Evolutionary conservation across 2,888 invertebrate species (phyloP).

Genomic region (Chloroclysta siterata): DNA sequence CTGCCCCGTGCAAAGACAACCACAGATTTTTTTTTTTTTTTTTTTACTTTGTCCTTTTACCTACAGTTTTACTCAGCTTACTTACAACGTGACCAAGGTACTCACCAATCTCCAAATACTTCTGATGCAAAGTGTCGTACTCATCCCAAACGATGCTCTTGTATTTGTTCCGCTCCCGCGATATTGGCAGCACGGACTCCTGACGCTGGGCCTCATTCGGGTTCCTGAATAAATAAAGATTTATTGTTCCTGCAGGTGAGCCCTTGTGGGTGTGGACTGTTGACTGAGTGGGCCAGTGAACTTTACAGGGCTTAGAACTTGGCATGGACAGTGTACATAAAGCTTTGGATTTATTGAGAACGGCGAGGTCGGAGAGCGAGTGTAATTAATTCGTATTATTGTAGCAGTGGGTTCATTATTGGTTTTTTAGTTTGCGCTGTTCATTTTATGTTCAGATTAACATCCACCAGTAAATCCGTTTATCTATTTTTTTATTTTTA

Average conservation of each 20-base stretch:
- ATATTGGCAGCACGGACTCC: constrained; percentile 91
- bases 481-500: too few species aligned
- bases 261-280: not conserved
- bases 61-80: too few species aligned
- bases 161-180: constrained; percentile 93
- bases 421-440: too few species aligned
- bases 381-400: too few species aligned
- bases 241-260: constrained; percentile 32
- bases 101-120: constrained; percentile 96
- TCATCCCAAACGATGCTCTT: constrained; percentile 95
- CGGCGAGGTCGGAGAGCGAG: not conserved
- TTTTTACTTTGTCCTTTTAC: too few species aligned
- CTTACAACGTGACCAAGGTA: not conserved
- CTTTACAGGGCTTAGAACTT: not conserved
- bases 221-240: constrained; percentile 83
- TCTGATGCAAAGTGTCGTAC: constrained; percentile 96
- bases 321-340: not conserved
- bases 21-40: too few species aligned
- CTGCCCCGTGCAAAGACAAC: too few species aligned
- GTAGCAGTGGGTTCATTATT: too few species aligned
- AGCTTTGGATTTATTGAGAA: not conserved
- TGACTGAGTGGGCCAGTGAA: constrained; percentile 12
- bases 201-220: constrained; percentile 94
- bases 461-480: too few species aligned
- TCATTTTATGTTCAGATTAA: too few species aligned